phyloP scores from a whole-genome alignment of 2,113 vertebrate genomes.

The Cyanoramphus novaezelandiae region DNA sequence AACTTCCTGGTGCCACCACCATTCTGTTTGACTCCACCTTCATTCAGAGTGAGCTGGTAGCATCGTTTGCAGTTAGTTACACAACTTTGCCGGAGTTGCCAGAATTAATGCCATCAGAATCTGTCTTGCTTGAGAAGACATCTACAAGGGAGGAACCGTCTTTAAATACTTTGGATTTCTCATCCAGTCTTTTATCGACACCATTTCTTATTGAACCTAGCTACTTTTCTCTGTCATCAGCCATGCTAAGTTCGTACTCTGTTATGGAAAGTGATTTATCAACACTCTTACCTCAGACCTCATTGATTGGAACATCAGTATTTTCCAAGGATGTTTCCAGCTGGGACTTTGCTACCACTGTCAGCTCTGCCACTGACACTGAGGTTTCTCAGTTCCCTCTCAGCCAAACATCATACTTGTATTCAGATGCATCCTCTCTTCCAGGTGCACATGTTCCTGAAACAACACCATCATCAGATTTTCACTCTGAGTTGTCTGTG shows the following conservation, averaged over 20 bases:
- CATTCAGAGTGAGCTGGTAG: neutral
- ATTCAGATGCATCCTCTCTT: neutral
- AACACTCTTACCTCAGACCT: slow-evolving; percentile 31
- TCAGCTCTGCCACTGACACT: neutral
- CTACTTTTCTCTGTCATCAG: neutral
- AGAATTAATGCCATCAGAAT: slow-evolving; percentile 25
- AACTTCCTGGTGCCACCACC: neutral
- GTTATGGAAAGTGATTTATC: neutral
- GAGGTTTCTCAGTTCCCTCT: slow-evolving; percentile 21
- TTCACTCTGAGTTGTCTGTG: neutral
- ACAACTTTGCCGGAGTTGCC: neutral
- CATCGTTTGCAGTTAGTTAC: neutral
- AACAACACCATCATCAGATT: neutral
- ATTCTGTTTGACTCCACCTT: neutral
- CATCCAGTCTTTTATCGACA: slow-evolving; percentile 14
- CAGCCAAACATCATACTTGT: slow-evolving; percentile 8
- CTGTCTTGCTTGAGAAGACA: slow-evolving; percentile 1
- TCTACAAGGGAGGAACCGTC: neutral
- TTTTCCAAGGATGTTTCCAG: neutral
- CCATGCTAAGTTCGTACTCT: neutral
- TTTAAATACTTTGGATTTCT: slow-evolving; percentile 2
- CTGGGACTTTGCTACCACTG: neutral
- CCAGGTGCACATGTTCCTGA: neutral
- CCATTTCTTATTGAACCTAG: slow-evolving; percentile 28
- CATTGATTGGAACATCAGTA: neutral